Evolutionary conservation across 2,113 vertebrate genomes (phyloP), one percentile per base, ranked within the genome.

Genomic region (Pachycephala philippinensis): DNA sequence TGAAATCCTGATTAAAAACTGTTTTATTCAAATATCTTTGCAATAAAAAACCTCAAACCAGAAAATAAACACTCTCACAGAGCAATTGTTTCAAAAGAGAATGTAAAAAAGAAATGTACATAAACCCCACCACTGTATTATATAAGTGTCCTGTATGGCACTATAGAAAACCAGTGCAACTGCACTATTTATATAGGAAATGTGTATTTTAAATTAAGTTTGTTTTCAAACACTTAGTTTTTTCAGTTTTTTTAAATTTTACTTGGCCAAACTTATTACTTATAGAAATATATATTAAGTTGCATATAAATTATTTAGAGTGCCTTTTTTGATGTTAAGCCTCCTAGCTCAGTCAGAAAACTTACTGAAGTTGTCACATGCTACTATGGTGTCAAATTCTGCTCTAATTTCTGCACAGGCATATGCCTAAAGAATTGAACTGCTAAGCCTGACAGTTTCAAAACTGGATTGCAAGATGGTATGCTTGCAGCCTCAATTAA

Each of bases 1-100:
- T 50, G 37, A 97, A 90, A 94, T 64, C 65, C 76, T 71, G 54
- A 95, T 90, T 72, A 84, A 95, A 91, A 52, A 49, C 37, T 69
- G 28, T 76, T 94, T 97, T 89, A 90, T 85, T 88, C 77, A 97
- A 96, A 85, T 39, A 27, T 60, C 80, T 81, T 63, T 81, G 68
- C 70, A 92, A 91, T 35, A 90, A 95, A 94, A 39, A 7, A 1
- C 7, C 13, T 64, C 35, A 93, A 93, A 91, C 37, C 26, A 87
- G 66, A 93, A 96, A 94, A 90, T 21, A 61, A 76, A 30, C 21
- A 35, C 59, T 91, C 44, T 71, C 77, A 70, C 10, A 82, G 54
- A 77, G 91, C 54, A 92, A 52, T 7, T 19, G 7, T 57, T 95
- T 95, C 56, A 93, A 93, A 96, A 94, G 30, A 76, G 40, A 74